A percentile compares a stretch with the other conserved stretches of the same genome.
Conservation (phyloP, 2,888 invertebrate genomes). For the Volucella inflata region DNA sequence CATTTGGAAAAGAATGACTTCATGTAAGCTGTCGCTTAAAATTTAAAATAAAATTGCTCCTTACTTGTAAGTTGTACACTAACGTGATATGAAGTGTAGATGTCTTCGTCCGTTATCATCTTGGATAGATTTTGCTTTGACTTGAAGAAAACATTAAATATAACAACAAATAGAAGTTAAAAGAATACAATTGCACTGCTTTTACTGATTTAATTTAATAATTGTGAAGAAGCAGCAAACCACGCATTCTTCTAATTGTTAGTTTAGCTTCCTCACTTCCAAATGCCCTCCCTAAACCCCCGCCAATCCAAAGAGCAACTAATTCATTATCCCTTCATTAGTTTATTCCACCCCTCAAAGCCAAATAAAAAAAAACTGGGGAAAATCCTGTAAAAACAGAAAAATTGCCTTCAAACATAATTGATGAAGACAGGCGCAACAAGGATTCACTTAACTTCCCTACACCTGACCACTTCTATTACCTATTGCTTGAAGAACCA, state of each 20-base stretch:
- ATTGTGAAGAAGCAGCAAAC: no score
- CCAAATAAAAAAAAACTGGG: not conserved
- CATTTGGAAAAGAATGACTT: no score
- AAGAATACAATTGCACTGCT: no score
- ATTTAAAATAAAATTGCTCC: no score
- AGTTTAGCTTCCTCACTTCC: not conserved
- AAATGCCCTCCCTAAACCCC: not conserved
- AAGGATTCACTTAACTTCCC: slow-evolving; percentile 15
- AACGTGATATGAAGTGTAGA: no score
- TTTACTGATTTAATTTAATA: no score
- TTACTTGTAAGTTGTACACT: no score
- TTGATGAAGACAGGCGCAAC: slow-evolving; percentile 35
- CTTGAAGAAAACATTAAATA: no score
- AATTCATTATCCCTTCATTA: slow-evolving; percentile 56
- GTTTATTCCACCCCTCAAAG: slow-evolving; percentile 19
- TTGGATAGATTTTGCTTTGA: no score
- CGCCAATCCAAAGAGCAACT: slow-evolving; percentile 1
- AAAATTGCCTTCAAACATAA: slow-evolving; percentile 18
- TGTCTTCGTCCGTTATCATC: no score
- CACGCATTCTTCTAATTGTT: not conserved
- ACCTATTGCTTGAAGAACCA: slow-evolving; percentile 25
- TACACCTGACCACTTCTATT: not conserved
- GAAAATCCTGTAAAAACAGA: not conserved
- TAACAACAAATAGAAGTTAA: no score
- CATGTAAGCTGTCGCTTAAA: no score